Base-by-base conservation (phyloP, 2,888 invertebrate species). In the Bombylius major region DNA sequence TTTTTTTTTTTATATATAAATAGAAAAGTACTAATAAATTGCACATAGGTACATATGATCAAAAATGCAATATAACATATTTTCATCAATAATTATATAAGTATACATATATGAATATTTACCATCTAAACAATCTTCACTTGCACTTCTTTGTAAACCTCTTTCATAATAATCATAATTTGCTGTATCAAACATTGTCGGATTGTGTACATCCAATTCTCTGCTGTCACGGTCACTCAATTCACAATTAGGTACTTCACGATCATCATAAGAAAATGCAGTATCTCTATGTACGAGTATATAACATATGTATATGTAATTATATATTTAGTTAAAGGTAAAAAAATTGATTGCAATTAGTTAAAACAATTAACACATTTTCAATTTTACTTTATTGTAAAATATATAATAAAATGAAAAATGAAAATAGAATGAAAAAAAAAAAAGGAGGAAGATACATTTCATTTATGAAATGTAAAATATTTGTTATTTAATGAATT, bases 51-150 rank as follows among this genome's bases (percentile, higher is more conserved):
- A 39, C 8, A 9, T 39, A 9, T 39, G 1, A 9, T 39, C 39
- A 39, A 11, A 11, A 9, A 11, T 9, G 39, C 7, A 39, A 39
- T 9, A 39, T 9, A 39, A 39, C 39, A 9, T 11, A 39, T n/a
- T n/a, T n/a, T n/a, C n/a, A n/a, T n/a, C n/a, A n/a, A n/a, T n/a
- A n/a, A n/a, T n/a, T n/a, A n/a, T n/a, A n/a, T n/a, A n/a, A n/a
- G n/a, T n/a, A n/a, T n/a, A n/a, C n/a, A n/a, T n/a, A n/a, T n/a
- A n/a, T n/a, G n/a, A n/a, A n/a, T 23, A 11, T 42, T 47, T 79
- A 91, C 91, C 92, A 74, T 92, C 92, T 65, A 92, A 80, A 67
- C 92, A 92, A 62, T 91, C 90, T 59, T 85, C 85, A 56, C 79
- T 80, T 44, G 81, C 82, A 62, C 83, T 83, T 58, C 88, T 78